phyloP scores from a whole-genome alignment of 2,888 invertebrate species.

The Lasioglossum marginatum region DNA sequence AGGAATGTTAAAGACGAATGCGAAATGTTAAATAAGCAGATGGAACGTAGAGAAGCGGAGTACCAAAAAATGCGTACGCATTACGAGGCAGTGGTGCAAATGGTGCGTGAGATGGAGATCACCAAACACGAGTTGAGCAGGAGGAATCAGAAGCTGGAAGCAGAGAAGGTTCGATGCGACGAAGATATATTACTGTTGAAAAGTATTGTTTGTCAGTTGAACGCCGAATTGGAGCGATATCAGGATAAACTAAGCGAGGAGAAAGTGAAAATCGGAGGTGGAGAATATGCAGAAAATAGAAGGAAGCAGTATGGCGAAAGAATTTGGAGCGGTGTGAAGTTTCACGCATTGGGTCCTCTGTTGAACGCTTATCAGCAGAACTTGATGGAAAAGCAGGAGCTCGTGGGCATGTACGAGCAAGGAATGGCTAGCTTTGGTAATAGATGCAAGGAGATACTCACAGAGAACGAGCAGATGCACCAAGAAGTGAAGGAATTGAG shows the following conservation, averaged over 20 bases:
- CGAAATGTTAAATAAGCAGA: constrained; percentile 63
- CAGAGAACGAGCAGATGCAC: constrained; percentile 89
- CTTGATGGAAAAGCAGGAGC: constrained; percentile 90
- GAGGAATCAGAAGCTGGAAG: constrained; percentile 83
- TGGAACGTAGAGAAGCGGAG: constrained; percentile 74
- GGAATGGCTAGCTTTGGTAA: constrained; percentile 90
- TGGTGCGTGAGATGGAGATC: constrained; percentile 72
- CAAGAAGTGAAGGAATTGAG: constrained; percentile 86
- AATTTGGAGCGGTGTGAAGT: constrained; percentile 87
- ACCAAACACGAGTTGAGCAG: constrained; percentile 66
- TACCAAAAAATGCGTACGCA: constrained; percentile 70
- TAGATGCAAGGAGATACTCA: constrained; percentile 89
- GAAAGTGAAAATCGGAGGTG: constrained; percentile 52
- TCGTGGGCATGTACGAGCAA: constrained; percentile 89
- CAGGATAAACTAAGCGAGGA: constrained; percentile 88
- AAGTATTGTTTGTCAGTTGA: constrained; percentile 91
- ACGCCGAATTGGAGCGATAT: constrained; percentile 91
- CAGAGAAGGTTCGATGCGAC: constrained; percentile 86
- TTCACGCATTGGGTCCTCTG: constrained; percentile 89
- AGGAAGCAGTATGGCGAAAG: background rate
- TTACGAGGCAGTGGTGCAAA: constrained; percentile 70
- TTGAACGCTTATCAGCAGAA: constrained; percentile 93
- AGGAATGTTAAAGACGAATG: constrained; percentile 66
- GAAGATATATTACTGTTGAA: constrained; percentile 91
- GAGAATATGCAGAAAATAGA: background rate